Evolutionary conservation across 2,113 vertebrate genomes (phyloP), one percentile per base, ranked within the genome.

Genomic region (Petaurus breviceps): DNA sequence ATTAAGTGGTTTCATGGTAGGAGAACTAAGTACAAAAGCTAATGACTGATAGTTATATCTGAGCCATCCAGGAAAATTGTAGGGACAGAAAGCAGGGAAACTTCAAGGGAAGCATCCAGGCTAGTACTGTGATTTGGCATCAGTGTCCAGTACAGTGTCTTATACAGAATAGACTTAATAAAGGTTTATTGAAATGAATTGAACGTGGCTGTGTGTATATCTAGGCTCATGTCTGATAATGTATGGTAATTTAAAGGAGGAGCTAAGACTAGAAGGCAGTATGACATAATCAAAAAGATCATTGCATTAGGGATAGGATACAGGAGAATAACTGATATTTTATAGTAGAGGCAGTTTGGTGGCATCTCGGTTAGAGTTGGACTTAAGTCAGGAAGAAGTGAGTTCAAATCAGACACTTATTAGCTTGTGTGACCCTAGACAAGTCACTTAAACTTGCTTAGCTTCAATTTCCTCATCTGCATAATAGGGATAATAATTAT

Each of bases 1-100:
- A 95, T 90, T 77, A 94, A 94, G 89, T 97, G 9, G 92, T 96
- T 98, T 97, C 61, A 98, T 95, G 94, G 24, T 96, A 97, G 97
- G 51, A 92, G 49, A 8, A 49, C 94, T 4, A 96, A 96, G 96
- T 96, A 94, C 91, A 97, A 96, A 92, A 96, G 84, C 97, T 96
- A 9, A 90, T 89, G 31, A 97, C 47, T 96, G 95, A 97, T 91
- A 95, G 94, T 96, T 84, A 61, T 89, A 92, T 97, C 96, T 97
- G 96, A 97, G 95, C 55, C 55, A 94, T 47, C 61, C 2, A 50
- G 53, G 95, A 96, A 94, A 97, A 95, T 25, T 24, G n/a, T 28
- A 95, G 94, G 95, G 95, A 93, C 9, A 92, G 14, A 97, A 96
- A 95, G 14, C 52, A 51, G 9, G 23, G 1, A 92, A 90, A 90